These are phyloP conservation scores for Mesodorylaimus sp. DNA, from an alignment of 2,888 invertebrate species.

Conservation along the genomic window DNA sequence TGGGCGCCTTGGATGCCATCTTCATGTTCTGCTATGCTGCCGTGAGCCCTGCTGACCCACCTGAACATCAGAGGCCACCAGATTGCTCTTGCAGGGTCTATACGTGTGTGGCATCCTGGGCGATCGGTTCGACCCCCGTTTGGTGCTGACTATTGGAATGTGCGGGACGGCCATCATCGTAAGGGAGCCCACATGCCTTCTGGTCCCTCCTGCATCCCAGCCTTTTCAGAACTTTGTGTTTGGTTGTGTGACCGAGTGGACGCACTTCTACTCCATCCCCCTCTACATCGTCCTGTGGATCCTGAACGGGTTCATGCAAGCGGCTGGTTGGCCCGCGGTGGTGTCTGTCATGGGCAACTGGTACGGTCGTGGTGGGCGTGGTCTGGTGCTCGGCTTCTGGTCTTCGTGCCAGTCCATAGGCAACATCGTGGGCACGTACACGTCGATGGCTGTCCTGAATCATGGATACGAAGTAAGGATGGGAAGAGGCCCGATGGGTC, in stretches of 20 bases:
- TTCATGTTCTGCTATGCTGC: conserved; percentile 27
- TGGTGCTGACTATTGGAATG: conserved; percentile 36
- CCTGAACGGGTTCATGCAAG: conserved; percentile 36
- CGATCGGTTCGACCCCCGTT: conserved; percentile 34
- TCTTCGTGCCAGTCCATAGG: conserved; percentile 39
- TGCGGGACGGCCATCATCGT: conserved; percentile 32
- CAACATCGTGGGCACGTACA: conserved; percentile 36
- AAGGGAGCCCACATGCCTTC: conserved; percentile 14
- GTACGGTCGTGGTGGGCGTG: conserved; percentile 36
- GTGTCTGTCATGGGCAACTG: conserved; percentile 39
- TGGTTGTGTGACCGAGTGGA: conserved; percentile 34
- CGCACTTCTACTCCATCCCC: conserved; percentile 31
- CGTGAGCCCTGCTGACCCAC: too few relatives aligned
- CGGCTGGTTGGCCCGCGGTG: conserved; percentile 37
- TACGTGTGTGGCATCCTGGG: conserved; percentile 37
- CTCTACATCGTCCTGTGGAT: conserved; percentile 34
- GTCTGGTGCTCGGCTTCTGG: conserved; percentile 37
- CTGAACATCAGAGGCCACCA: too few relatives aligned
- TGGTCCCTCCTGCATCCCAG: background rate
- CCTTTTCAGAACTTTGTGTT: conserved; percentile 32
- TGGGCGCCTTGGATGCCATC: conserved; percentile 25
- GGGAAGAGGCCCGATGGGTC: too few relatives aligned
- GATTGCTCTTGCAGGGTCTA: conserved; percentile 35
- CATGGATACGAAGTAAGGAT: conserved; percentile 35
- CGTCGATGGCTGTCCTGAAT: conserved; percentile 32